These are phyloP conservation scores for Ceratosolen solmsi DNA, from an alignment of 1,140 invertebrate genomes.

Conservation along the genomic window DNA sequence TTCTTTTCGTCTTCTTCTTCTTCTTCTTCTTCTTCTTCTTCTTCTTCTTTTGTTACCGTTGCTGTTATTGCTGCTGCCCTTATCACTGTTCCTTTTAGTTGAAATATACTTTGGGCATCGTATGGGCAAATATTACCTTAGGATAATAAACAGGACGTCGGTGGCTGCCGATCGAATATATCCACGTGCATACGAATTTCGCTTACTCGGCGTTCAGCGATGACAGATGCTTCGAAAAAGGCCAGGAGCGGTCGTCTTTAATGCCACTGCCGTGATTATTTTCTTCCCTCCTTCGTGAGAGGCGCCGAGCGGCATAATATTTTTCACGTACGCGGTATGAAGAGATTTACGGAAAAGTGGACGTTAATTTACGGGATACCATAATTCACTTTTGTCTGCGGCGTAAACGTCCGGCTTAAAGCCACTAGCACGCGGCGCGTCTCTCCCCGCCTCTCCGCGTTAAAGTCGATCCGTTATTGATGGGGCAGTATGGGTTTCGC, in stretches of 20 bases:
- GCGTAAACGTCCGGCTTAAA: slow-evolving; percentile 25
- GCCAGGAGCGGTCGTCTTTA: not conserved
- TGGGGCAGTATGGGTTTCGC: not conserved
- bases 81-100: no score
- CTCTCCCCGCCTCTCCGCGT: not conserved
- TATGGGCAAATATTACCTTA: no score
- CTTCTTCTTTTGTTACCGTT: no score
- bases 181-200: slow-evolving; percentile 9
- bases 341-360: slow-evolving; percentile 39
- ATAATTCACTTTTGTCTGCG: slow-evolving; percentile 12
- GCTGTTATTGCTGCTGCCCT: no score
- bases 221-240: not conserved
- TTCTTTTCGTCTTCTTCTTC: no score
- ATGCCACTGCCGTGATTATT: not conserved
- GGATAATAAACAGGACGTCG: no score
- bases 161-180: no score
- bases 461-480: slow-evolving; percentile 38
- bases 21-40: no score
- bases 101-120: no score
- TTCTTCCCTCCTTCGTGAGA: not conserved
- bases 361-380: slow-evolving; percentile 40
- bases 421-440: no score
- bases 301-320: not conserved
- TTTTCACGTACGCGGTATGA: slow-evolving; percentile 22
- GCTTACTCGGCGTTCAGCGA: not conserved